These are phyloP conservation scores for Cladopsammia gracilis DNA, from an alignment of 64 coral and sea anemone species.

Conservation along the genomic window DNA sequence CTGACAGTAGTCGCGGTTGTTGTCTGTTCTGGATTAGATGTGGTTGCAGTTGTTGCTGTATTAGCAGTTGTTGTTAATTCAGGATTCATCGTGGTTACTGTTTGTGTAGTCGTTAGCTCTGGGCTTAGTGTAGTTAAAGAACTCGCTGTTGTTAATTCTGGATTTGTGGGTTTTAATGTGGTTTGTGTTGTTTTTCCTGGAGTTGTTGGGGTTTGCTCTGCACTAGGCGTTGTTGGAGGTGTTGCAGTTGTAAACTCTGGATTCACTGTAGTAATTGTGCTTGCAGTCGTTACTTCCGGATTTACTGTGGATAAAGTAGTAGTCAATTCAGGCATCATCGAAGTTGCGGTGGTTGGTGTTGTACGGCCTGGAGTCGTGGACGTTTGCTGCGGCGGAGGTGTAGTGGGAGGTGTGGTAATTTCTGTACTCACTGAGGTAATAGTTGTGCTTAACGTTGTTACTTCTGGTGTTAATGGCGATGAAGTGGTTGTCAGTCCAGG, in stretches of 20 bases:
- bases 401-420: neutral
- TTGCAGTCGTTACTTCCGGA: neutral
- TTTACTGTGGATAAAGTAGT: neutral
- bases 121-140: neutral
- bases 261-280: neutral
- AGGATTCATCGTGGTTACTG: neutral
- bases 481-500: neutral
- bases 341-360: neutral
- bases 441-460: neutral
- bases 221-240: neutral
- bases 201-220: neutral
- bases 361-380: too few species aligned
- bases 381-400: neutral
- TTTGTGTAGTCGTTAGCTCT: neutral
- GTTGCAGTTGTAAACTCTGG: slow-evolving; percentile 1
- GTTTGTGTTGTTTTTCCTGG: neutral
- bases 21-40: neutral
- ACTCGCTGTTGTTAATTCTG: neutral
- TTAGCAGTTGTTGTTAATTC: neutral
- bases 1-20: neutral
- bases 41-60: neutral
- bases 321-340: neutral
- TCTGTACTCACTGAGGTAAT: neutral
- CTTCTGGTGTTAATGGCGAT: neutral
- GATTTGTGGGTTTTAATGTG: neutral